phyloP scores from a whole-genome alignment of 2,797 vertebrate species.

The Scarus forsteni region DNA sequence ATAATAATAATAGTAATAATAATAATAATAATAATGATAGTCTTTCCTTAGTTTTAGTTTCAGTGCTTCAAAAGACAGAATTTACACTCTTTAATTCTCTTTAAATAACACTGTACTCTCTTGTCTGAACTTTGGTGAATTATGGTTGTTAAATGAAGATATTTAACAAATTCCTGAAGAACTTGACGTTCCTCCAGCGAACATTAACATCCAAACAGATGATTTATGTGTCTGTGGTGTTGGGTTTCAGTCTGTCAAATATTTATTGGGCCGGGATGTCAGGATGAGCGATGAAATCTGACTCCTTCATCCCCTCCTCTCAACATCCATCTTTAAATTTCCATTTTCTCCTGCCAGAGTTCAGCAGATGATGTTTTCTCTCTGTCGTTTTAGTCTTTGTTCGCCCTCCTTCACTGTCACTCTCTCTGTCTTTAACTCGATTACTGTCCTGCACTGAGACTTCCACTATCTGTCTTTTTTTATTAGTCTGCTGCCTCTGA shows the following conservation, averaged over 20 bases:
- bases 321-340: slow-evolving; percentile 18
- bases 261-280: slow-evolving; percentile 5
- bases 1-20: too few relatives aligned
- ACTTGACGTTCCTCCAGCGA: slow-evolving; percentile 31
- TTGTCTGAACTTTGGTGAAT: not conserved
- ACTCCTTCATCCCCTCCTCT: not conserved
- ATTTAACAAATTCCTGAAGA: slow-evolving; percentile 16
- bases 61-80: not conserved
- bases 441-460: not conserved
- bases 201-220: not conserved
- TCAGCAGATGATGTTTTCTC: not conserved
- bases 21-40: too few relatives aligned
- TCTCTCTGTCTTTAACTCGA: not conserved
- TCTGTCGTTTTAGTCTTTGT: not conserved
- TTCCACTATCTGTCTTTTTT: not conserved
- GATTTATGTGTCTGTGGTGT: slow-evolving; percentile 24
- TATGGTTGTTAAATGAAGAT: not conserved
- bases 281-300: slow-evolving; percentile 10
- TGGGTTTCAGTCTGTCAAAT: not conserved
- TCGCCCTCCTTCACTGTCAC: not conserved
- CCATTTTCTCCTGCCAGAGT: slow-evolving; percentile 1
- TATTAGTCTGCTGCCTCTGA: too few relatives aligned
- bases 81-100: not conserved
- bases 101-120: not conserved
- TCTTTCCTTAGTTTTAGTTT: not conserved